Percentiles rank a stretch among this genome's conserved stretches.
Conservation (phyloP, 2,888 invertebrate species). For the Chelonus formosanus region DNA sequence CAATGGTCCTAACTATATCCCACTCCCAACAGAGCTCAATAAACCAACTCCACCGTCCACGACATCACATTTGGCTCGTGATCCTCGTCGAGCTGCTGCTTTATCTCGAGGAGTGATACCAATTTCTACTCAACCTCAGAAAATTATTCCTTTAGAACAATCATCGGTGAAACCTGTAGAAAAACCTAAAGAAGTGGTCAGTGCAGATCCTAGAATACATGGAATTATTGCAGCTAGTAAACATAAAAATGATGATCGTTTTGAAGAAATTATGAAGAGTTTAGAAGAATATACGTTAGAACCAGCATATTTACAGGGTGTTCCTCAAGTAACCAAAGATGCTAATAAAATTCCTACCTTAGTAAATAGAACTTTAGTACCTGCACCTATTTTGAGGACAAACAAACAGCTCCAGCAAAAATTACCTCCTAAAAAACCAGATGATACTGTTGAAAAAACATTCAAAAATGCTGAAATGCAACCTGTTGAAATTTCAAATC, state of each 20-base stretch:
- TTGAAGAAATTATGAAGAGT: conserved; percentile 11
- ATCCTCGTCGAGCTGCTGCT: too few relatives aligned
- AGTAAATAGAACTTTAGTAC: conserved; percentile 51
- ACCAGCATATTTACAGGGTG: conserved; percentile 52
- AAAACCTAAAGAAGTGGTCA: too few relatives aligned
- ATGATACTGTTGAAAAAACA: conserved; percentile 42
- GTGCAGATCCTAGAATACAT: background rate
- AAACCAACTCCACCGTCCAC: too few relatives aligned
- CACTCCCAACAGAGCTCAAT: too few relatives aligned
- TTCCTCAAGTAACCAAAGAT: conserved; percentile 50
- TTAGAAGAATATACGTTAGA: conserved; percentile 37
- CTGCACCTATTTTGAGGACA: conserved; percentile 49
- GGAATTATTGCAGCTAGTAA: background rate
- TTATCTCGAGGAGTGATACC: too few relatives aligned
- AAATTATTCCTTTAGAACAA: too few relatives aligned
- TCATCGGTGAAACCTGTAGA: too few relatives aligned
- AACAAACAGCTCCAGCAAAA: conserved; percentile 54
- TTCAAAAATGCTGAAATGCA: conserved; percentile 58
- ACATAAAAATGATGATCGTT: background rate
- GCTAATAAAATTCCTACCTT: conserved; percentile 53
- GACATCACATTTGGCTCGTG: too few relatives aligned
- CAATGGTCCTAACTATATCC: too few relatives aligned
- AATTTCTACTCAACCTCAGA: too few relatives aligned
- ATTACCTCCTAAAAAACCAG: conserved; percentile 43
- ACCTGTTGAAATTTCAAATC: conserved; percentile 43